Percentiles rank a stretch among this genome's conserved stretches.
phyloP scores from a whole-genome alignment of 2,113 vertebrate species.

The Alethe diademata region DNA sequence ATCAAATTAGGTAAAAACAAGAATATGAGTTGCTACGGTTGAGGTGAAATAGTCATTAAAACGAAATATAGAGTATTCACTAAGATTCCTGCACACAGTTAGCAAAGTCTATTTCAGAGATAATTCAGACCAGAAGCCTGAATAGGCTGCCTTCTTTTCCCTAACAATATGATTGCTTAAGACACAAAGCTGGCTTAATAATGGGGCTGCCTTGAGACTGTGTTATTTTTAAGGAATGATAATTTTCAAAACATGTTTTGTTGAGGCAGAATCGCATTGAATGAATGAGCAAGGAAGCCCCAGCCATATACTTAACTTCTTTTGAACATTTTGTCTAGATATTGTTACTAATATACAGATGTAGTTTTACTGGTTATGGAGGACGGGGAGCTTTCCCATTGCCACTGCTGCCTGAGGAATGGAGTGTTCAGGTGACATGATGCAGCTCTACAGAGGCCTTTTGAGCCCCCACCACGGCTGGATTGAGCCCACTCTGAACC shows the following conservation, averaged over 20 bases:
- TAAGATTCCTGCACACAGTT: not conserved
- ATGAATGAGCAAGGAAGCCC: rapidly evolving
- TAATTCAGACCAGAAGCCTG: not conserved
- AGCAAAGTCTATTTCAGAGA: not conserved
- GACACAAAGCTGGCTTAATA: not conserved
- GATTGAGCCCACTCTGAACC: not conserved
- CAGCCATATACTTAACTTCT: not conserved
- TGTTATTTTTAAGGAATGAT: not conserved
- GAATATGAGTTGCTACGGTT: not conserved
- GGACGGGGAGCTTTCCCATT: not conserved
- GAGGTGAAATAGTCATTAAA: not conserved
- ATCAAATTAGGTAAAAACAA: not conserved
- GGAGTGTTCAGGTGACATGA: not conserved
- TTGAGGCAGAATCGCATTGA: not conserved
- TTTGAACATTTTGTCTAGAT: not conserved
- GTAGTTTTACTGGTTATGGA: not conserved
- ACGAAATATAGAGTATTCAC: not conserved
- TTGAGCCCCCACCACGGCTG: rapidly evolving
- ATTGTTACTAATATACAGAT: not conserved
- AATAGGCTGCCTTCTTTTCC: not conserved
- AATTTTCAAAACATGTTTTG: not conserved
- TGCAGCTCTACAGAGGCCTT: not conserved
- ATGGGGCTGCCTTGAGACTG: not conserved
- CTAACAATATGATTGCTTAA: not conserved
- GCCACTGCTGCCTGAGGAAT: not conserved